phyloP scores from a whole-genome alignment of 2,888 invertebrate species.

The Cecidostiba fungosa region DNA sequence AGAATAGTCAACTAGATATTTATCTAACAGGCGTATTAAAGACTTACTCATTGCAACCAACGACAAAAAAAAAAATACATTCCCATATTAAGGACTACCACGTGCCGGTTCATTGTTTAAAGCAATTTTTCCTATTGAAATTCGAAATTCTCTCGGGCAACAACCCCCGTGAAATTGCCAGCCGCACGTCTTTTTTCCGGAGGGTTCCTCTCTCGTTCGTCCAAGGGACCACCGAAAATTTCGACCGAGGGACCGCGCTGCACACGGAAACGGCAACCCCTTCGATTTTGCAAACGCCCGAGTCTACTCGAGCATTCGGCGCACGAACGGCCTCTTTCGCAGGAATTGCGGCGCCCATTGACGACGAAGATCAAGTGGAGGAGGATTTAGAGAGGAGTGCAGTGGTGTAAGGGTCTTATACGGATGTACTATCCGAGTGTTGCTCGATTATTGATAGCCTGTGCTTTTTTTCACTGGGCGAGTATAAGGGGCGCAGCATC shows the following conservation, averaged over 20 bases:
- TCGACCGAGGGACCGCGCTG: background rate
- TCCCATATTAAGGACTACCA: background rate
- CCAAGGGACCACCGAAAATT: background rate
- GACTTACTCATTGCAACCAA: too few relatives aligned
- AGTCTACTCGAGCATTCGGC: conserved; percentile 46
- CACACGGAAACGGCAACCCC: conserved; percentile 18
- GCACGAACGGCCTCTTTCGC: conserved; percentile 60
- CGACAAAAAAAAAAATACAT: too few relatives aligned
- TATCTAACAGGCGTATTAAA: too few relatives aligned
- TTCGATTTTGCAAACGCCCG: conserved; percentile 52
- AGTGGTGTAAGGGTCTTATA: background rate
- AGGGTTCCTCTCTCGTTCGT: background rate
- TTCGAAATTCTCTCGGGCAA: background rate
- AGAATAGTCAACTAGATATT: background rate
- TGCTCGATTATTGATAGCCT: conserved; percentile 57
- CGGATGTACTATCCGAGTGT: conserved; percentile 30
- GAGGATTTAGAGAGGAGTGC: background rate
- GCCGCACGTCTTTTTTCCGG: conserved; percentile 24
- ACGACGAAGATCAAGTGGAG: conserved; percentile 39
- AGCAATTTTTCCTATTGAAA: conserved; percentile 17
- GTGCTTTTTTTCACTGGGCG: conserved; percentile 18
- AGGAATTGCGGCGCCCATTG: conserved; percentile 49
- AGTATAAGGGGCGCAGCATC: background rate
- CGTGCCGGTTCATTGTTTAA: conserved; percentile 1
- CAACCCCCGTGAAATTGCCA: background rate